These are phyloP conservation scores for Litocranius walleri DNA, from an alignment of 2,113 vertebrate species.

Conservation along the genomic window DNA sequence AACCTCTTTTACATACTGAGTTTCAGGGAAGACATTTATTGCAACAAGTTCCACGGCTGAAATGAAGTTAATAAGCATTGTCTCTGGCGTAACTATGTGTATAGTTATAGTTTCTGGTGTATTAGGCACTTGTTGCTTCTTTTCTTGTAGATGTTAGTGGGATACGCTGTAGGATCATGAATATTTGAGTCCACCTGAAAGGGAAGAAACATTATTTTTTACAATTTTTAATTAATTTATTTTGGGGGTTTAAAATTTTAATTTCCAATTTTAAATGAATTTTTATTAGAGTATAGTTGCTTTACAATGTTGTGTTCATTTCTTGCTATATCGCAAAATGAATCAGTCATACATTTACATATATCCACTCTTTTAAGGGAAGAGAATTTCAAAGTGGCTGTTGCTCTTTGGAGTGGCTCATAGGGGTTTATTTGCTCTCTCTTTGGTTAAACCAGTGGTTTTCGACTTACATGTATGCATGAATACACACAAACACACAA, in stretches of 20 bases:
- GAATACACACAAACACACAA: too few species aligned
- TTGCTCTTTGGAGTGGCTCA: neutral
- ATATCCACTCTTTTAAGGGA: neutral
- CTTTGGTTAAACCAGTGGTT: neutral
- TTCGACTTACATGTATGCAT: neutral
- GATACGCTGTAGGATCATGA: neutral
- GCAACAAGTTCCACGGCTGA: neutral
- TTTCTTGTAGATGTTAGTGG: neutral
- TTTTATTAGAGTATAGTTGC: neutral
- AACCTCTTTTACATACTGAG: neutral
- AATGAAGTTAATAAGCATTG: neutral
- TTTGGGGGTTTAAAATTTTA: neutral
- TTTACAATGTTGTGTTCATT: neutral
- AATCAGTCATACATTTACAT: neutral
- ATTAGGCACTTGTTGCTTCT: neutral
- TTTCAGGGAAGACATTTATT: neutral
- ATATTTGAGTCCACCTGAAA: neutral
- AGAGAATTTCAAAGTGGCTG: neutral
- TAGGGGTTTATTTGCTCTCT: neutral
- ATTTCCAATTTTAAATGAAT: neutral
- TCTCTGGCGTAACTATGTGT: neutral
- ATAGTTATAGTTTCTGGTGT: neutral
- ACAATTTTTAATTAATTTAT: neutral
- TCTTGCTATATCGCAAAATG: neutral
- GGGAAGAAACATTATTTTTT: neutral